Conservation (phyloP, 2,797 vertebrate species). For the Phrynocephalus forsythii region DNA sequence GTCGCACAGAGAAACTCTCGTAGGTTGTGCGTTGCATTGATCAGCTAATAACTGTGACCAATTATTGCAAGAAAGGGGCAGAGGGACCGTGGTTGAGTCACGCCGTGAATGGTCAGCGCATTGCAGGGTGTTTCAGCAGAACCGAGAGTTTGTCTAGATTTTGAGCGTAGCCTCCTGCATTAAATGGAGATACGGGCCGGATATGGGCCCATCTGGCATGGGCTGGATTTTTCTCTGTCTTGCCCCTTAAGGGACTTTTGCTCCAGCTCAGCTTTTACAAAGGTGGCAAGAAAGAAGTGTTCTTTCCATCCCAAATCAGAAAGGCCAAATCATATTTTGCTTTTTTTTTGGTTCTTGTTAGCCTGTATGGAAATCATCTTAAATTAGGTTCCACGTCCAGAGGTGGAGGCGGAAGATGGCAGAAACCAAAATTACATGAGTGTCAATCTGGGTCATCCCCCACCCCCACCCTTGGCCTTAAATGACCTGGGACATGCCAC, state of each 20-base stretch:
- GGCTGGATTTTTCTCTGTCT: too few species aligned
- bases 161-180: too few species aligned
- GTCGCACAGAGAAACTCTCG: too few species aligned
- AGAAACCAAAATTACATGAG: conserved; percentile 42
- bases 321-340: neutral
- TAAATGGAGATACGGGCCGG: too few species aligned
- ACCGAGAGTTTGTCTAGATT: neutral
- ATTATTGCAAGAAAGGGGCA: too few species aligned
- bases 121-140: too few species aligned
- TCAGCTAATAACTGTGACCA: too few species aligned
- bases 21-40: too few species aligned
- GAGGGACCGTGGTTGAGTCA: too few species aligned
- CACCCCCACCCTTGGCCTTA: conserved; percentile 51
- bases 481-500: conserved; percentile 55
- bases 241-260: neutral
- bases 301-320: neutral
- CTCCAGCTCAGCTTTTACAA: neutral
- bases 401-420: conserved; percentile 49
- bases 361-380: neutral
- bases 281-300: neutral
- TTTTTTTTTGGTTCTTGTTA: neutral
- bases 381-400: conserved; percentile 43
- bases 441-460: neutral
- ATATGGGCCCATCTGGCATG: too few species aligned
- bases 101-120: too few species aligned